phyloP scores from a whole-genome alignment of 2,888 invertebrate genomes.

The Eudasyphora cyanicolor region DNA sequence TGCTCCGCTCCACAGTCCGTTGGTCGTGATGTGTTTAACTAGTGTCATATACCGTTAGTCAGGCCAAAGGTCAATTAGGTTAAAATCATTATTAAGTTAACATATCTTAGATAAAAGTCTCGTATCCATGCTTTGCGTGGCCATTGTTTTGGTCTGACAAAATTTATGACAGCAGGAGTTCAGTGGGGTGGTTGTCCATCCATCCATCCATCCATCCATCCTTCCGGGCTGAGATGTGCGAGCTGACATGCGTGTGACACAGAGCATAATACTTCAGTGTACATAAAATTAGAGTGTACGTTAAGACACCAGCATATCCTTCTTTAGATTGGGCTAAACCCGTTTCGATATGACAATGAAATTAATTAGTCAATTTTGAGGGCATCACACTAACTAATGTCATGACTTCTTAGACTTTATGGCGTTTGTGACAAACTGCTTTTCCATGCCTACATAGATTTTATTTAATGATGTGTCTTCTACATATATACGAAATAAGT shows the following conservation, averaged over 20 bases:
- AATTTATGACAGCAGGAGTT: conserved; percentile 5
- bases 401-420: background rate
- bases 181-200: conserved; percentile 32
- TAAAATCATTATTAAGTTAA: conserved; percentile 59
- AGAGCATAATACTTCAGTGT: conserved; percentile 59
- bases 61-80: conserved; percentile 64
- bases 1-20: background rate
- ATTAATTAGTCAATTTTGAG: conserved; percentile 33
- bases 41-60: conserved; percentile 50
- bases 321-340: no score
- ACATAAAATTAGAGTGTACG: no score
- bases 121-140: background rate
- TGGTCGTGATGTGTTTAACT: conserved; percentile 18
- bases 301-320: no score
- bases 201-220: background rate
- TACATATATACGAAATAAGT: no score
- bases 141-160: background rate
- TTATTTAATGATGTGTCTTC: background rate
- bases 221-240: background rate
- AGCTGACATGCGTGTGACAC: conserved; percentile 66
- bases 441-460: background rate
- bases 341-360: conserved; percentile 32
- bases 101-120: conserved; percentile 38
- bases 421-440: background rate
- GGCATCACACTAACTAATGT: background rate